Evolutionary conservation across 2,888 invertebrate species (phyloP), one percentile per base, ranked within the genome.

Genomic region (Lochmaea capreae): DNA sequence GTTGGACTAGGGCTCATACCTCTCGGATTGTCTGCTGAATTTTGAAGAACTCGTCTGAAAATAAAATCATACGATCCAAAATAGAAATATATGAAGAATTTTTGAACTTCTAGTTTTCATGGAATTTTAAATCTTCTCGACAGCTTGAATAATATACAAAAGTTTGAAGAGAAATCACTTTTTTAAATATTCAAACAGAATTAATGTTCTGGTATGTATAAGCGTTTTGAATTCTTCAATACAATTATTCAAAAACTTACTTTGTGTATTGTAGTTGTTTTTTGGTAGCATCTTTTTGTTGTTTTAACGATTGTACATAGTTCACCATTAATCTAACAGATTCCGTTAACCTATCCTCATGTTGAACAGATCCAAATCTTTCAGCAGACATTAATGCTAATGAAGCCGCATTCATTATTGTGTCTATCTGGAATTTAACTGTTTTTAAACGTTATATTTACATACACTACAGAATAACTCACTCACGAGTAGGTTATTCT

Each of bases 241-340:
- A 11, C 63, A 14, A 14, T 57, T 16, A 26, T 63, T 46, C 57
- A 49, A 65, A 59, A 26, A 82, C 84, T 83, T 82, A 88, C 89
- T 89, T 90, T 49, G 90, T 89, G 78, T 90, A 90, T 79, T 89
- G 89, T 42, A 91, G 86, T 80, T 91, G 90, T 66, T 87, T 84
- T 78, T 89, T 89, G 68, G 90, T 89, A 65, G 88, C 89, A 79
- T 90, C 90, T 76, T 90, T 86, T 73, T 89, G 87, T 74, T 89
- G 87, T 79, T 90, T 89, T 65, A 91, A 84, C 76, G 89, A 88
- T 78, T 90, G 90, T n/a, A 91, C 90, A 81, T 91, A 89, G 71
- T 87, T 86, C 22, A 91, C 85, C 88, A 91, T 89, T 59, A 91
- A 86, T 75, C 90, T 89, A 43, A 90, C 89, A 2, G 90, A 89